phyloP scores from a whole-genome alignment of 35 echinoderm and acorn worm genomes.

The Chiridota heheva region DNA sequence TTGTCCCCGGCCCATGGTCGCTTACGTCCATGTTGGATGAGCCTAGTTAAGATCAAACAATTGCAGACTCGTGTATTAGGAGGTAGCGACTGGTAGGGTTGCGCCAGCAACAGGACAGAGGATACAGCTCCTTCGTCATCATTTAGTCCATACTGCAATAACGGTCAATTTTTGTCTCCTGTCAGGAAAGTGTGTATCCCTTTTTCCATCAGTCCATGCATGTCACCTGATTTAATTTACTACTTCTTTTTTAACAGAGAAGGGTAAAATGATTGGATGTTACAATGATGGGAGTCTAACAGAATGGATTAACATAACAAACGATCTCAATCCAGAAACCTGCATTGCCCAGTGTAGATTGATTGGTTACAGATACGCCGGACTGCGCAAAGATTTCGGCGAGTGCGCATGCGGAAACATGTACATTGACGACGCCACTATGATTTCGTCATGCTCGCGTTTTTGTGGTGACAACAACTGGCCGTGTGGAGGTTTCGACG shows the following conservation, averaged over 20 bases:
- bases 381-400: not conserved
- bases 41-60: no score
- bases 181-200: no score
- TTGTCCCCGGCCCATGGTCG: no score
- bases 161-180: no score
- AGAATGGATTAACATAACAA: constrained; percentile 24
- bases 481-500: constrained; percentile 55
- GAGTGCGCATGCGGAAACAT: constrained; percentile 58
- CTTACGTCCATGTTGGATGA: no score
- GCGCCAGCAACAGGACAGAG: no score
- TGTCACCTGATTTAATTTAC: not conserved
- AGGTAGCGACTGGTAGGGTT: no score
- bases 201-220: no score
- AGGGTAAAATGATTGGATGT: constrained; percentile 60
- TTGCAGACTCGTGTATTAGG: no score
- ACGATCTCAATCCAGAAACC: constrained; percentile 32
- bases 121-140: no score
- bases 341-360: constrained; percentile 33
- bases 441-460: constrained; percentile 14
- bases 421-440: constrained; percentile 11
- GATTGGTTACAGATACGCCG: constrained; percentile 51
- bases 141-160: no score
- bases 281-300: constrained; percentile 38
- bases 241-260: constrained; percentile 7
- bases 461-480: constrained; percentile 47